Evolutionary conservation across 30 jellyfish, hydroid and myxozoan genomes (phyloP), one percentile per base, ranked within the genome.

Genomic region (Aurelia aurita): DNA sequence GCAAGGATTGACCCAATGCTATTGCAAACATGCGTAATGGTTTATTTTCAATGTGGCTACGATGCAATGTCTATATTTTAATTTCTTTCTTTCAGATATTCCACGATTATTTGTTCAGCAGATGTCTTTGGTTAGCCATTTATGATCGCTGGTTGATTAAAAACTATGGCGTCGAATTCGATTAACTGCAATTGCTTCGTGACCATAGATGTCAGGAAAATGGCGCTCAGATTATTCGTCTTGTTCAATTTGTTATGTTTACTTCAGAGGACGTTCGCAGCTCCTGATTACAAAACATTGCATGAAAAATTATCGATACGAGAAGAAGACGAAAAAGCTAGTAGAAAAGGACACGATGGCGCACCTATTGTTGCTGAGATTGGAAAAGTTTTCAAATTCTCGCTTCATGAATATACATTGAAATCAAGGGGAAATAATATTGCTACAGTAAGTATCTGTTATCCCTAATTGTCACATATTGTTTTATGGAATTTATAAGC

Each of bases 121-220:
- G 69, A 61, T 61, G 88, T 77, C 88, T 77, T 35, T 58, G 88
- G 79, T 59, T 32, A 77, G 58, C 88, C 88, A 60, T 72, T 26
- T 55, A 19, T 59, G 54, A 34, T 39, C 46, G 79, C 53, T 23
- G 67, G 47, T 35, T 25, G 82, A 53, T 16, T 31, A 51, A 26
- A 6, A 35, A 64, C 18, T 27, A 80, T 80, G 90, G 74, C 62
- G 74, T 39, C 81, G 58, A 63, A 25, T 23, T 66, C 87, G 35
- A 83, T 34, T 5, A 60, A 43, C 51, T 83, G 87, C 61, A 16
- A 59, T 27, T 83, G 87, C 53, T 22, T 22, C 45, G 34, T 16
- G 31, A 29, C 22, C 19, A n/a, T 19, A 5, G 21, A 43, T 25
- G 46, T 62, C 49, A 82, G 58, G 43, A 69, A 59, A 21, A 71